phyloP scores from a whole-genome alignment of 1,140 invertebrate genomes.

The Bombus impatiens region DNA sequence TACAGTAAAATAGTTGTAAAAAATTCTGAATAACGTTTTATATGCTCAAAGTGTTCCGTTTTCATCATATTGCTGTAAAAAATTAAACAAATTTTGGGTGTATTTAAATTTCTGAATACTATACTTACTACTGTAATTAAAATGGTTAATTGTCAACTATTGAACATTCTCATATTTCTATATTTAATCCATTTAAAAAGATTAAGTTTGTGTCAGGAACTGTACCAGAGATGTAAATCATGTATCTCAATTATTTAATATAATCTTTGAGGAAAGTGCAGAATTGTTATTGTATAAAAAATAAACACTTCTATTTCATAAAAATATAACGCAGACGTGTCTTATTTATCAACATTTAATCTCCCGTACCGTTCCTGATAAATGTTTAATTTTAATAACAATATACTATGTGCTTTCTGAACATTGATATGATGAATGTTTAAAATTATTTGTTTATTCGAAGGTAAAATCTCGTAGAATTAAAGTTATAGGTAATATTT shows the following conservation, averaged over 20 bases:
- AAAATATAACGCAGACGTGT: conserved; percentile 43
- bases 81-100: background rate
- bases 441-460: background rate
- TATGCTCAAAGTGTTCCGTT: conserved; percentile 7
- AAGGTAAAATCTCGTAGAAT: background rate
- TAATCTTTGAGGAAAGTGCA: conserved; percentile 54
- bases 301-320: conserved; percentile 44
- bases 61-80: conserved; percentile 21
- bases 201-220: conserved; percentile 65
- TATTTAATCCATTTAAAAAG: background rate
- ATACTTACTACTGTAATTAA: background rate
- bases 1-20: conserved; percentile 26
- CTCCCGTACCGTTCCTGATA: conserved; percentile 76
- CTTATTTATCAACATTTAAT: conserved; percentile 75
- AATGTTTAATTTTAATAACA: conserved; percentile 13
- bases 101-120: conserved; percentile 3
- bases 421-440: background rate
- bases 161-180: background rate
- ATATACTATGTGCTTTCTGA: background rate
- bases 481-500: background rate
- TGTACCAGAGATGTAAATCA: conserved; percentile 67
- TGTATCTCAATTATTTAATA: conserved; percentile 35
- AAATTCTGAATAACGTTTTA: conserved; percentile 16
- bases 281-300: conserved; percentile 53
- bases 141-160: background rate